Evolutionary conservation across 2,113 vertebrate genomes (phyloP).

Genomic region (Ceratotherium simum): DNA sequence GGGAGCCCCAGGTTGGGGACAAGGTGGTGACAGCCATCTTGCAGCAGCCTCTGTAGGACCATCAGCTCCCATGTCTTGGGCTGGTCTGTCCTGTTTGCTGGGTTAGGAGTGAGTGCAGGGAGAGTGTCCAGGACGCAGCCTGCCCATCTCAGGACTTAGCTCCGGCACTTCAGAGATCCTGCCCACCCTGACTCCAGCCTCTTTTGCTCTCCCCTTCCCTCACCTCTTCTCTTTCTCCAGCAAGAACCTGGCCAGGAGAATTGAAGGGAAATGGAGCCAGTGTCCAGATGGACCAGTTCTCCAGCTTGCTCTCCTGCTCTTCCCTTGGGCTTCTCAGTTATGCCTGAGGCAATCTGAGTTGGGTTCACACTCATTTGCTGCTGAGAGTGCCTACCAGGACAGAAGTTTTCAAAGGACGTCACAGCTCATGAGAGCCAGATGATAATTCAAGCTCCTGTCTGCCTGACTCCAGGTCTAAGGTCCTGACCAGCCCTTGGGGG

Average conservation of each 20-base stretch:
- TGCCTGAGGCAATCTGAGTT: not conserved
- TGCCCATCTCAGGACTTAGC: not conserved
- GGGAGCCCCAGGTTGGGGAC: not conserved
- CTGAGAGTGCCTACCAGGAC: not conserved
- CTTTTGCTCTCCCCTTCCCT: not conserved
- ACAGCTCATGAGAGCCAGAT: not conserved
- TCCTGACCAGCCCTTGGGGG: not conserved
- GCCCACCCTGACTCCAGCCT: not conserved
- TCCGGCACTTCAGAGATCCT: not conserved
- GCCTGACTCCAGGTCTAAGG: not conserved
- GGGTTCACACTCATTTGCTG: not conserved
- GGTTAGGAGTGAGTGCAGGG: not conserved
- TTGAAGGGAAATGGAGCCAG: not conserved
- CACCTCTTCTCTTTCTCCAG: not conserved
- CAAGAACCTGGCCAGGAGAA: not conserved
- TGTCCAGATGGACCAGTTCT: not conserved
- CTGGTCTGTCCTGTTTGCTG: not conserved
- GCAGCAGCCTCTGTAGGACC: not conserved
- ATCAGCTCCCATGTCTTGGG: not conserved
- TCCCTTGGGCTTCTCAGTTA: not conserved
- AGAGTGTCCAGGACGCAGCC: not conserved
- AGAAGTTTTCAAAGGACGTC: not conserved
- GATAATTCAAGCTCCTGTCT: not conserved
- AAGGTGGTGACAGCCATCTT: not conserved
- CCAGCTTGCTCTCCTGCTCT: too few species aligned